Evolutionary conservation across 2,113 vertebrate genomes (phyloP).

Genomic region (Butastur rufipennis): DNA sequence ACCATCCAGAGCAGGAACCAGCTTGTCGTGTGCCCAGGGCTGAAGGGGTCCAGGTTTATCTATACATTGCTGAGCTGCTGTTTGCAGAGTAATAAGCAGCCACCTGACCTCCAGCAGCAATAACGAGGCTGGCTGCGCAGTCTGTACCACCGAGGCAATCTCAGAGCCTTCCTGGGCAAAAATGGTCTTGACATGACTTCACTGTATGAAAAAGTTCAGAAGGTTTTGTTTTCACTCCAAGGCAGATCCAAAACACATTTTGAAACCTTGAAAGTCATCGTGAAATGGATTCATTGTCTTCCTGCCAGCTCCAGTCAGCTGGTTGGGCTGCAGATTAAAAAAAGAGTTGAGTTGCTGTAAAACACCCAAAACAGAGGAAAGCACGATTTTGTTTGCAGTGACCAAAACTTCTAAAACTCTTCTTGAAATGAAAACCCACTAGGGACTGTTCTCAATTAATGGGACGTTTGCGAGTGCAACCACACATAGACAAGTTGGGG

Average conservation of each 20-base stretch:
- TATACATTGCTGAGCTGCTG: background rate
- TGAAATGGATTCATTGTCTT: slow-evolving; percentile 21
- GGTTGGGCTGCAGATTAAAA: slow-evolving; percentile 18
- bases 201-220: background rate
- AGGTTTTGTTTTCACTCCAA: slow-evolving; percentile 46
- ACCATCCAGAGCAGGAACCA: background rate
- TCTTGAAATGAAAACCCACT: slow-evolving; percentile 29
- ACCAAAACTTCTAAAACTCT: slow-evolving; percentile 46
- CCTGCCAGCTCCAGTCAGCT: slow-evolving; percentile 56
- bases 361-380: slow-evolving; percentile 13
- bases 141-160: background rate
- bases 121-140: background rate
- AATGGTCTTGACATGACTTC: background rate
- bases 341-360: background rate
- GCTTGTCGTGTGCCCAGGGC: background rate
- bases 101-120: background rate
- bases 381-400: slow-evolving; percentile 13
- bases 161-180: background rate
- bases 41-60: background rate
- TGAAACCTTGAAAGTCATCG: background rate
- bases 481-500: background rate
- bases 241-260: slow-evolving; percentile 53
- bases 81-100: background rate
- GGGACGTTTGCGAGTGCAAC: slow-evolving; percentile 13
- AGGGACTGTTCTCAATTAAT: slow-evolving; percentile 37